These are phyloP conservation scores for Deilephila porcellus DNA, from an alignment of 2,888 invertebrate genomes.

Conservation along the genomic window DNA sequence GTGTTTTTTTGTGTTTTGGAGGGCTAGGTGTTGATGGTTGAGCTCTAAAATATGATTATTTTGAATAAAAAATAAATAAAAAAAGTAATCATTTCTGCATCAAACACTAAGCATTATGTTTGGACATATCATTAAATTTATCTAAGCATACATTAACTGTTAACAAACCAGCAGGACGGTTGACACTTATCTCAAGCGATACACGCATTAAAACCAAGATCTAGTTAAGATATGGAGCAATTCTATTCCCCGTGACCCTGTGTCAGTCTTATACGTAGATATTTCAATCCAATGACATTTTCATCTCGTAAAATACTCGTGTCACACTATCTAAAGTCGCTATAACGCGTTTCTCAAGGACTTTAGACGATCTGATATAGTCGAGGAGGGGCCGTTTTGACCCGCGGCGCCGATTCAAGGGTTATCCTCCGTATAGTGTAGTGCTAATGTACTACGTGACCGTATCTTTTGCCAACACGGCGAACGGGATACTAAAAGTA, in stretches of 20 bases:
- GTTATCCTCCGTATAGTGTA: slow-evolving; percentile 56
- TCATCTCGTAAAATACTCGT: slow-evolving; percentile 31
- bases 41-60: too few species aligned
- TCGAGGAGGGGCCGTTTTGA: slow-evolving; percentile 58
- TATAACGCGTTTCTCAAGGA: slow-evolving; percentile 50
- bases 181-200: slow-evolving; percentile 20
- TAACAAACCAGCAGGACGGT: not conserved
- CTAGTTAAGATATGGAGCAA: slow-evolving; percentile 27
- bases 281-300: slow-evolving; percentile 31
- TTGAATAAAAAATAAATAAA: too few species aligned
- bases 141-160: not conserved
- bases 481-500: slow-evolving; percentile 35
- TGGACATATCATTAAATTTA: too few species aligned
- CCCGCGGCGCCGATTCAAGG: slow-evolving; percentile 56
- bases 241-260: slow-evolving; percentile 27
- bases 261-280: slow-evolving; percentile 15
- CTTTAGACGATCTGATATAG: slow-evolving; percentile 63
- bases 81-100: too few species aligned
- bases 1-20: not conserved
- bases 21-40: not conserved
- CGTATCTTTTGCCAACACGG: slow-evolving; percentile 44
- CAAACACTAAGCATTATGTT: too few species aligned
- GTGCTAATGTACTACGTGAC: slow-evolving; percentile 72
- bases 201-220: slow-evolving; percentile 20
- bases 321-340: slow-evolving; percentile 32